These are phyloP conservation scores for Collichthys lucidus DNA, from an alignment of 2,113 vertebrate genomes.

Conservation along the genomic window DNA sequence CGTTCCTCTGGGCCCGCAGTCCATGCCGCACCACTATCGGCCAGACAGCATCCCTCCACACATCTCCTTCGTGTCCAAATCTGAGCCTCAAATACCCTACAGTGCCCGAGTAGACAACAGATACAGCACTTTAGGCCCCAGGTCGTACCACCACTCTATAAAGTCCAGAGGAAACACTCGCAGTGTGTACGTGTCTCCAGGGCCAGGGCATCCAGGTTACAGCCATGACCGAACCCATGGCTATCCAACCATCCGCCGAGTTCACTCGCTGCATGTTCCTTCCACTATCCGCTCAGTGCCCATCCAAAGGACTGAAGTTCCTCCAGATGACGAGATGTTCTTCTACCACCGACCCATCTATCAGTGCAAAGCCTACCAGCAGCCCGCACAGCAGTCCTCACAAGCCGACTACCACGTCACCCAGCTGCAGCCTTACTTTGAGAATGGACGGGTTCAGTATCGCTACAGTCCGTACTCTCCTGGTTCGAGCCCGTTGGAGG, in stretches of 20 bases:
- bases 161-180: conserved; percentile 86
- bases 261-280: conserved; percentile 92
- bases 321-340: conserved; percentile 91
- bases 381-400: conserved; percentile 69
- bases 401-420: conserved; percentile 96
- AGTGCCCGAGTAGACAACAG: conserved; percentile 78
- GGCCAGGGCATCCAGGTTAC: conserved; percentile 79
- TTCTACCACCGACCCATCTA: conserved; percentile 92
- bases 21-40: conserved; percentile 84
- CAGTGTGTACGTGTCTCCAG: conserved; percentile 85
- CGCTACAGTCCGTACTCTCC: conserved; percentile 94
- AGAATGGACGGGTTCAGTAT: conserved; percentile 97
- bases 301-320: conserved; percentile 94
- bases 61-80: conserved; percentile 83
- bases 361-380: conserved; percentile 90
- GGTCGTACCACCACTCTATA: conserved; percentile 84
- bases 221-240: conserved; percentile 87
- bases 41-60: conserved; percentile 88
- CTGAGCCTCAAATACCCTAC: conserved; percentile 89
- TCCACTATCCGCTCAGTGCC: conserved; percentile 90
- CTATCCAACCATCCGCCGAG: conserved; percentile 94
- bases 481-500: conserved; percentile 83
- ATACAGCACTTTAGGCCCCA: conserved; percentile 86
- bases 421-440: conserved; percentile 98
- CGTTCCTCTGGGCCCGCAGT: conserved; percentile 79